Evolutionary conservation across 2,113 vertebrate genomes (phyloP), one percentile per base, ranked within the genome.

Genomic region (Hippoglossus stenolepis): DNA sequence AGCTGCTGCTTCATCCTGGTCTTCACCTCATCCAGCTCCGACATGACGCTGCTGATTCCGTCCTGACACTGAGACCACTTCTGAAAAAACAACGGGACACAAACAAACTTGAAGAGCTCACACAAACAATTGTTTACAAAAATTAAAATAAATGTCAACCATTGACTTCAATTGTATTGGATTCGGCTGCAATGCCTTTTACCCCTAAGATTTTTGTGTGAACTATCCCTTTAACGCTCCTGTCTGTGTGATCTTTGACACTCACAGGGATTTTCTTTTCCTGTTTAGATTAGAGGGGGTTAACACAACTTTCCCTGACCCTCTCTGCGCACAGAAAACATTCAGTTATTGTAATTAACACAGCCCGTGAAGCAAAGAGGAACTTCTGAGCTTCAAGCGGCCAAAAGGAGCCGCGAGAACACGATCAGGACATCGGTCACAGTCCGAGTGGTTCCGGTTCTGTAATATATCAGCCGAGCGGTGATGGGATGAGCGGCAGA

Each of bases 21-120:
- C 49, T 94, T 94, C 70, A 96, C 83, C 73, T 94, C 81, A 1
- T 69, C 88, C 78, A 98, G 90, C 15, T 78, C 90, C 47, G 80
- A 90, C 76, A 80, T 64, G 43, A 95, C 57, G 26, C 91, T 91
- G 47, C 86, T 89, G 8, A 93, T 91, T 74, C 89, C 88, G 23
- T 90, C 86, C 92, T 95, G 94, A 93, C 95, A 96, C 69, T 18
- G 49, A 51, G 58, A 63, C 87, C 87, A 91, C 73, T 78, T 87
- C 92, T 93, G 31, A 54, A 59, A 3, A 54, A 4, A 26, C 24
- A 67, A 17, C 2, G 62, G 31, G 6, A 74, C 8, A 81, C 11
- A 80, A 80, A 12, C 35, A 18, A 26, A 51, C 14, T 9, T 9
- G 18, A 3, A 56, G 14, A 54, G 20, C 12, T 45, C 15, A 17